These are phyloP conservation scores for Excalfactoria chinensis DNA, from an alignment of 2,113 vertebrate species.

Conservation along the genomic window DNA sequence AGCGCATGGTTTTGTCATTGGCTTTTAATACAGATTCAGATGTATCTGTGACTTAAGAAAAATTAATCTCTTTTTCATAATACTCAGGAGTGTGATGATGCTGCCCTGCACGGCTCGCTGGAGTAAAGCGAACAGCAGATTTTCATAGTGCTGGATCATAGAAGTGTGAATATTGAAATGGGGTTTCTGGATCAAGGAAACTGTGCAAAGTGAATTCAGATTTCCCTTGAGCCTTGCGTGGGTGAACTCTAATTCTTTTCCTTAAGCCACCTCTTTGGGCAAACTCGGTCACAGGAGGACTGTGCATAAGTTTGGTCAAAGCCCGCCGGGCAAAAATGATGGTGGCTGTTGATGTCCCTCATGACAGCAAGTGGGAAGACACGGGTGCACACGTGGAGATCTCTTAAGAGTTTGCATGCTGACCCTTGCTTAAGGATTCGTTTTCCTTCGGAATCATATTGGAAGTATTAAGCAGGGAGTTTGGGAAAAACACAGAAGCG, in stretches of 20 bases:
- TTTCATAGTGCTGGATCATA: background rate
- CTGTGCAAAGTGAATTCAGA: background rate
- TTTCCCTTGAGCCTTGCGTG: background rate
- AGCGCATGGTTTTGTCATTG: background rate
- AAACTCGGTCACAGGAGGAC: background rate
- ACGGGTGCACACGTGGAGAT: background rate
- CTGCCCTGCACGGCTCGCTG: background rate
- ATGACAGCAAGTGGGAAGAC: accelerated
- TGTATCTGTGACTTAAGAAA: background rate
- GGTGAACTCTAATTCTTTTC: background rate
- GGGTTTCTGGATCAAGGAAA: background rate
- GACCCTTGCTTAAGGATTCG: background rate
- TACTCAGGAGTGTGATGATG: background rate
- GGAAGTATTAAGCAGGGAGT: background rate
- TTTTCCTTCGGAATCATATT: background rate
- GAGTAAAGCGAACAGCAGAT: background rate
- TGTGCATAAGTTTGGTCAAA: background rate
- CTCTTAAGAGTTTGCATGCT: background rate
- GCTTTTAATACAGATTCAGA: background rate
- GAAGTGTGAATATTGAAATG: background rate
- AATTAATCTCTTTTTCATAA: background rate
- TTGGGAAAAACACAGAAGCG: background rate
- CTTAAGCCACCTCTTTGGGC: background rate
- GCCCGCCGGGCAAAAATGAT: background rate
- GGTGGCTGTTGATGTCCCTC: background rate